Evolutionary conservation across 2,888 invertebrate genomes (phyloP).

Genomic region (Rosalia funebris): DNA sequence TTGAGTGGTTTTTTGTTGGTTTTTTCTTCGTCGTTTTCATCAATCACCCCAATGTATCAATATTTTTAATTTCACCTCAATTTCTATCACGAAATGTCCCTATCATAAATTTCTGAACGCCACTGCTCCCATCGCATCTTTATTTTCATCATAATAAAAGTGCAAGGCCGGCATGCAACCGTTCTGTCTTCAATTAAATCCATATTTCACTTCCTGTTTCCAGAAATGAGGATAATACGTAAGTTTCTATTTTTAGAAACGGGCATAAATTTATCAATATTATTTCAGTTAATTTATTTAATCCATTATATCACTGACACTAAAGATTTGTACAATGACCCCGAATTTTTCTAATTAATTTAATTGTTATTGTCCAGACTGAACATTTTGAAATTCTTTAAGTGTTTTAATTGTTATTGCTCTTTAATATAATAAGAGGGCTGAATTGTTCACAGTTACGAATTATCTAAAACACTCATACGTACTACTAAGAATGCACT

Average conservation of each 20-base stretch:
- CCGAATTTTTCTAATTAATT: conserved; percentile 38
- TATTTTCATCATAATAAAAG: no score
- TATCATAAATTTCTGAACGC: no score
- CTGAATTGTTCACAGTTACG: conserved; percentile 7
- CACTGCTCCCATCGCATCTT: no score
- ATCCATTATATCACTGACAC: conserved; percentile 36
- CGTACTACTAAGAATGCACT: no score
- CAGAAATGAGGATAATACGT: conserved; percentile 13
- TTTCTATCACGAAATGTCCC: no score
- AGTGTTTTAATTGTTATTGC: conserved; percentile 46
- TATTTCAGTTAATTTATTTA: conserved; percentile 30
- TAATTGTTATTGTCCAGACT: conserved; percentile 32
- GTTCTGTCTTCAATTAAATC: conserved; percentile 2
- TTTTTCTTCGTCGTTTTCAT: no score
- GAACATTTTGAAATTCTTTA: conserved; percentile 32
- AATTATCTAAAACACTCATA: conserved; percentile 9
- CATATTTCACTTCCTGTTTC: conserved; percentile 25
- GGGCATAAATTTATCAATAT: conserved; percentile 25
- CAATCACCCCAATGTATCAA: no score
- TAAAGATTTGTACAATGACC: conserved; percentile 44
- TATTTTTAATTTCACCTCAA: no score
- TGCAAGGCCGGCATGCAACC: conserved; percentile 25
- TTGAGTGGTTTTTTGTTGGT: no score
- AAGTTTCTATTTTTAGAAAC: conserved; percentile 15
- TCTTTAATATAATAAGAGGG: conserved; percentile 37